Evolutionary conservation across 30 jellyfish, hydroid and myxozoan species (phyloP).

Genomic region (Turritopsis dohrnii): DNA sequence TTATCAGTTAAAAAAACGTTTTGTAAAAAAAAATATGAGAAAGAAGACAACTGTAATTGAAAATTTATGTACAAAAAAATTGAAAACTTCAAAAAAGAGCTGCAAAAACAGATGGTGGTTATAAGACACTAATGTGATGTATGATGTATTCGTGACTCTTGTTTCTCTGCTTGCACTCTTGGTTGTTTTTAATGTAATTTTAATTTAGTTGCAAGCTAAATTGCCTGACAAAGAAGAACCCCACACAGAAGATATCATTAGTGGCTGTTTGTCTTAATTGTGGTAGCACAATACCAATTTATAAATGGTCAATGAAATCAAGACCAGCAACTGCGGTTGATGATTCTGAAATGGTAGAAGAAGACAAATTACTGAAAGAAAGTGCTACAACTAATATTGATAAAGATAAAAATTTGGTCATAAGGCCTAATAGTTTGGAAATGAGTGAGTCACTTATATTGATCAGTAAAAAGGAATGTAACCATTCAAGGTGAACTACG

Average conservation of each 20-base stretch:
- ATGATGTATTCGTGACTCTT: too few relatives aligned
- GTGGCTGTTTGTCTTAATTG: neutral
- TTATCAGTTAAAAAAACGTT: too few relatives aligned
- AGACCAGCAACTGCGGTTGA: neutral
- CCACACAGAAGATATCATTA: slow-evolving; percentile 2
- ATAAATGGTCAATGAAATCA: neutral
- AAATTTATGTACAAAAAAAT: too few relatives aligned
- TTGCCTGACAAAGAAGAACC: slow-evolving; percentile 8
- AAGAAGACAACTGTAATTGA: too few relatives aligned
- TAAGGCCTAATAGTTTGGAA: neutral
- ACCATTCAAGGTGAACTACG: too few relatives aligned
- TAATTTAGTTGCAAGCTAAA: slow-evolving; percentile 6
- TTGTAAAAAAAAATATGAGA: too few relatives aligned
- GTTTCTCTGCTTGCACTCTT: too few relatives aligned
- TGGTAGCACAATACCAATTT: neutral
- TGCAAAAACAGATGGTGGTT: too few relatives aligned
- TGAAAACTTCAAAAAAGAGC: too few relatives aligned
- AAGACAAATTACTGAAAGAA: neutral
- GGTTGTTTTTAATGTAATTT: neutral
- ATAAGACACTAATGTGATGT: too few relatives aligned
- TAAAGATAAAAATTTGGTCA: slow-evolving; percentile 10
- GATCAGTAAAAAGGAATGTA: too few relatives aligned
- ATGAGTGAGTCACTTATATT: neutral
- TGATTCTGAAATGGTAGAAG: neutral
- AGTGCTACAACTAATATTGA: slow-evolving; percentile 6